Percentiles rank a stretch among this genome's conserved stretches.
Evolutionary conservation across 1,140 invertebrate species (phyloP).

Genomic region (Drosophila insularis): DNA sequence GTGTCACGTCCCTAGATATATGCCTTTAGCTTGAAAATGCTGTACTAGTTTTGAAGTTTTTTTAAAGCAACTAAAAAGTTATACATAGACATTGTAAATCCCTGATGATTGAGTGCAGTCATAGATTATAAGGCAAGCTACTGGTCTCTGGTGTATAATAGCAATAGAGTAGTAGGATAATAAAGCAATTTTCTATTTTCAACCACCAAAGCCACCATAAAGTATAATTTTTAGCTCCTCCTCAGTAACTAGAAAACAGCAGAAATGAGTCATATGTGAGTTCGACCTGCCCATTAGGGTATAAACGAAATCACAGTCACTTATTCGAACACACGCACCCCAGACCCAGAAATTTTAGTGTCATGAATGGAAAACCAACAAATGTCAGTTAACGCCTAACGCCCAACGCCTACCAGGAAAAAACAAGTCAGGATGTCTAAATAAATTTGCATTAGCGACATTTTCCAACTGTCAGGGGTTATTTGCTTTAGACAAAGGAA

Average conservation of each 20-base stretch:
- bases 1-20: too few relatives aligned
- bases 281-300: background rate
- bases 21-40: too few relatives aligned
- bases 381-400: slow-evolving; percentile 27
- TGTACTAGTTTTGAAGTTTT: too few relatives aligned
- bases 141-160: too few relatives aligned
- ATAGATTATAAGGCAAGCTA: too few relatives aligned
- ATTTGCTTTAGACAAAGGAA: slow-evolving; percentile 12
- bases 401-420: slow-evolving; percentile 26
- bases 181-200: background rate
- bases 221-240: background rate
- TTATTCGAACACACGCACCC: slow-evolving; percentile 10
- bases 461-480: slow-evolving; percentile 23
- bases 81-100: too few relatives aligned
- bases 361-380: slow-evolving; percentile 20
- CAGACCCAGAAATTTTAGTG: background rate
- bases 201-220: slow-evolving; percentile 1
- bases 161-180: too few relatives aligned
- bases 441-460: slow-evolving; percentile 32
- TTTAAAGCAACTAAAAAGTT: too few relatives aligned
- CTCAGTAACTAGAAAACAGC: background rate
- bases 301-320: slow-evolving; percentile 20
- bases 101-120: too few relatives aligned
- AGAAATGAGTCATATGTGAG: slow-evolving; percentile 25
- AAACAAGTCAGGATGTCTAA: slow-evolving; percentile 21